Evolutionary conservation across 2,797 vertebrate species (phyloP).

Genomic region (Ceyx erithaca): DNA sequence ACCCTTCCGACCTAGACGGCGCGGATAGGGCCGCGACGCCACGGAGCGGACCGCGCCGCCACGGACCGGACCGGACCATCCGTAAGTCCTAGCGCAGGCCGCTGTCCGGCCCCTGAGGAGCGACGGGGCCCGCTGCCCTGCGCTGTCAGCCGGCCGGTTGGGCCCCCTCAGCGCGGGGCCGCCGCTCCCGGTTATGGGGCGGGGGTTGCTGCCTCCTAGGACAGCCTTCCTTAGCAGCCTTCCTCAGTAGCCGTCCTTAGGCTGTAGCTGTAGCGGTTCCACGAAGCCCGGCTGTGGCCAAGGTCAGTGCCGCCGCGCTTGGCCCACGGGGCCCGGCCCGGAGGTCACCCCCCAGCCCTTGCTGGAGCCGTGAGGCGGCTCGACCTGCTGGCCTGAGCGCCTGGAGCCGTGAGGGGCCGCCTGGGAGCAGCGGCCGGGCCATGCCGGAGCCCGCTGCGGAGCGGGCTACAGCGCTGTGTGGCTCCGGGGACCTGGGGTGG

Average conservation of each 20-base stretch:
- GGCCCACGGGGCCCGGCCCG: background rate
- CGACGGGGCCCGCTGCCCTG: background rate
- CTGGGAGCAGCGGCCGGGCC: background rate
- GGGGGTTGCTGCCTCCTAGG: background rate
- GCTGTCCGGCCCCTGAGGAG: too few species aligned
- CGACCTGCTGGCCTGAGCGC: background rate
- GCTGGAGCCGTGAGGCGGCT: too few species aligned
- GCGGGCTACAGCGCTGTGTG: too few species aligned
- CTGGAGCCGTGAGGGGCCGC: background rate
- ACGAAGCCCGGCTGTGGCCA: background rate
- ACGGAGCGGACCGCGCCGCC: background rate
- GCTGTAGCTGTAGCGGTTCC: background rate
- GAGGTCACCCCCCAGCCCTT: background rate
- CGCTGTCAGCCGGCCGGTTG: background rate
- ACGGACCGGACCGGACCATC: background rate
- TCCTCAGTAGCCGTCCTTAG: too few species aligned
- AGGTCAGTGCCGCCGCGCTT: background rate
- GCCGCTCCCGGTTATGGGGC: background rate
- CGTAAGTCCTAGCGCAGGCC: background rate
- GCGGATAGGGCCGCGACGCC: too few species aligned
- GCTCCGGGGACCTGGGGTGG: background rate
- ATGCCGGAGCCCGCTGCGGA: background rate
- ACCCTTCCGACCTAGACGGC: too few species aligned
- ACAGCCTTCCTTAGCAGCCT: background rate
- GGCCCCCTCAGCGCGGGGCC: background rate